Percentiles rank a stretch among this genome's conserved stretches.
These are phyloP conservation scores for Volucella inflata DNA, from an alignment of 2,888 invertebrate genomes.

Conservation along the genomic window DNA sequence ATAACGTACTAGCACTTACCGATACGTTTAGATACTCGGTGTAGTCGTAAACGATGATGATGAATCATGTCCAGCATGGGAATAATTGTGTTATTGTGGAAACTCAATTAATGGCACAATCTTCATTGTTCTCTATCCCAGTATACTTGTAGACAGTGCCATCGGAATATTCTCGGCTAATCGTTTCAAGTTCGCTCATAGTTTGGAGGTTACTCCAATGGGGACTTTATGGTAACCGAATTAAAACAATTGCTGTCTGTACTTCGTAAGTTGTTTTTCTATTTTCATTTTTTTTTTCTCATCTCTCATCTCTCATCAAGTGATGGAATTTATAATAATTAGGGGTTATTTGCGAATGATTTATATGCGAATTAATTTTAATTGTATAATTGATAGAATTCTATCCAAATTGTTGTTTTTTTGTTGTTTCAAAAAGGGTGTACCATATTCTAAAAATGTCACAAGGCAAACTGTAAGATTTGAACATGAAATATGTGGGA, in stretches of 20 bases:
- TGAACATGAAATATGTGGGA: too few species aligned
- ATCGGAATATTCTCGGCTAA: slow-evolving; percentile 50
- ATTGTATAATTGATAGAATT: slow-evolving; percentile 56
- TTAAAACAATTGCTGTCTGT: slow-evolving; percentile 46
- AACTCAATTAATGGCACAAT: slow-evolving; percentile 69
- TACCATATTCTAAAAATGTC: slow-evolving; percentile 11
- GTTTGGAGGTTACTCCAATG: slow-evolving; percentile 45
- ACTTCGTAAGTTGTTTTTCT: neutral
- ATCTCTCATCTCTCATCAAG: slow-evolving; percentile 8
- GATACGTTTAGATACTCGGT: neutral
- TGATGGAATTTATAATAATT: slow-evolving; percentile 31
- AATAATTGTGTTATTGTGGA: slow-evolving; percentile 70
- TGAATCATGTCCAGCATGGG: slow-evolving; percentile 68
- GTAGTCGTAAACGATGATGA: neutral
- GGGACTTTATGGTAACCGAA: slow-evolving; percentile 31
- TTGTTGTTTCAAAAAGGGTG: neutral
- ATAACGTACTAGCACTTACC: too few species aligned
- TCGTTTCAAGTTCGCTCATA: slow-evolving; percentile 48
- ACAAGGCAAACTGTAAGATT: neutral
- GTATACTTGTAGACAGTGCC: neutral
- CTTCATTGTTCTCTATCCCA: slow-evolving; percentile 60
- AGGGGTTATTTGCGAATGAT: slow-evolving; percentile 42
- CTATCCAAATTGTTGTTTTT: neutral
- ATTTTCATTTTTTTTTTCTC: neutral
- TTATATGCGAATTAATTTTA: slow-evolving; percentile 35